Conservation (phyloP, 2,888 invertebrate species). For the Lasiommata megera region DNA sequence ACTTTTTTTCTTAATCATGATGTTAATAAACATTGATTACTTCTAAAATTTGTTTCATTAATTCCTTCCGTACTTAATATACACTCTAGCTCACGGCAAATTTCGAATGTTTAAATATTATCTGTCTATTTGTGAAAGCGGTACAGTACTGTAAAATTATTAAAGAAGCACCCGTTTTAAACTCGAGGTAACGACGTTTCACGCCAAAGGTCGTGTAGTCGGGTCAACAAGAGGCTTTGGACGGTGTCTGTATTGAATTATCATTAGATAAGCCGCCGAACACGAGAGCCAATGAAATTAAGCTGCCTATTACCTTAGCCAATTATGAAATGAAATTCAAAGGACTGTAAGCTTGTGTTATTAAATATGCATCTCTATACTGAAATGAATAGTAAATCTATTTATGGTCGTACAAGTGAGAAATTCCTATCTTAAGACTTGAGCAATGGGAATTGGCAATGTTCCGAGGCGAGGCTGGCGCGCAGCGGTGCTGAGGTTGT, state of each 20-base stretch:
- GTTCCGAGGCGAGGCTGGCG: constrained; percentile 67
- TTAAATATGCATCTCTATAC: constrained; percentile 32
- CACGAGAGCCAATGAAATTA: constrained; percentile 44
- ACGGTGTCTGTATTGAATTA: constrained; percentile 27
- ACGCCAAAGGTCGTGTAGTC: constrained; percentile 38
- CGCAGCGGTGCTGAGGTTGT: constrained; percentile 66
- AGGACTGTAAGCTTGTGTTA: constrained; percentile 31
- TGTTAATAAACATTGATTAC: constrained; percentile 75
- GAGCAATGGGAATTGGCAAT: constrained; percentile 78
- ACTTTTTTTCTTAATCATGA: constrained; percentile 73
- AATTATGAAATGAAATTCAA: constrained; percentile 35
- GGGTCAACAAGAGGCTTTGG: constrained; percentile 37
- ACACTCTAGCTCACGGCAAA: too few relatives aligned
- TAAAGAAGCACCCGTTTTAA: too few relatives aligned
- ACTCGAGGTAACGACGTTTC: not conserved
- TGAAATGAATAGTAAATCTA: constrained; percentile 61
- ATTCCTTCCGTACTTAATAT: constrained; percentile 30
- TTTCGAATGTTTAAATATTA: too few relatives aligned
- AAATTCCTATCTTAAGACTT: constrained; percentile 72
- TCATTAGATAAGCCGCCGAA: constrained; percentile 31
- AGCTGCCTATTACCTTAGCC: constrained; percentile 38
- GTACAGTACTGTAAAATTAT: too few relatives aligned
- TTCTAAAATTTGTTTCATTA: constrained; percentile 43
- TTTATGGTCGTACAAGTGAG: constrained; percentile 70
- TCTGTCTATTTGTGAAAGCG: too few relatives aligned